Percentiles rank a stretch among this genome's conserved stretches.
Conservation (phyloP, 2,113 vertebrate genomes). For the Pterocles orientalis region DNA sequence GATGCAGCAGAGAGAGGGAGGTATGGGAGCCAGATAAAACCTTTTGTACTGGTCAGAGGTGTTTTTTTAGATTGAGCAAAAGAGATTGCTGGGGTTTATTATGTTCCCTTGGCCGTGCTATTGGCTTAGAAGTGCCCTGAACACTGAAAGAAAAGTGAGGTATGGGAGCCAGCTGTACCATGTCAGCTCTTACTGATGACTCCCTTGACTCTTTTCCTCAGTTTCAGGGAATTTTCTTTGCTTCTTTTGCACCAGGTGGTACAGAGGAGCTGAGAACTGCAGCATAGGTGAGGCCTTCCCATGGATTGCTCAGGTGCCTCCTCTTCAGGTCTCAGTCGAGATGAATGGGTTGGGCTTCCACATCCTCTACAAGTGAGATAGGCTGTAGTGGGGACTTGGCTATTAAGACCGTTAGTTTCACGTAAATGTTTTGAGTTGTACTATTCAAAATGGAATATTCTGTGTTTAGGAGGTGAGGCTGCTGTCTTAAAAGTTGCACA, state of each 20-base stretch:
- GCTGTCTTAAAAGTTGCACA: not conserved
- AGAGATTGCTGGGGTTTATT: slow-evolving; percentile 1
- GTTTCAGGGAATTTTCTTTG: not conserved
- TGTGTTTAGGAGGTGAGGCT: not conserved
- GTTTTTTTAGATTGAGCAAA: not conserved
- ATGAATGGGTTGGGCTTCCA: not conserved
- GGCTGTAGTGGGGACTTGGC: not conserved
- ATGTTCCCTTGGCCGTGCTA: not conserved
- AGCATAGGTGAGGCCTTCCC: not conserved
- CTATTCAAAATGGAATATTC: not conserved
- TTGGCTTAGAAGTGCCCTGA: not conserved
- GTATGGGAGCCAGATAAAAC: not conserved
- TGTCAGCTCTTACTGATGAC: not conserved
- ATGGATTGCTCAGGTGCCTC: not conserved
- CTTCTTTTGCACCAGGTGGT: not conserved
- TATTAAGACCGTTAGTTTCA: not conserved
- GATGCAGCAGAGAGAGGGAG: not conserved
- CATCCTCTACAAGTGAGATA: not conserved
- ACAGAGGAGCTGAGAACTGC: not conserved
- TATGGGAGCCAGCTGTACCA: not conserved
- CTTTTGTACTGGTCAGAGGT: not conserved
- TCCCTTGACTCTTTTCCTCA: not conserved
- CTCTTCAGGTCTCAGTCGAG: not conserved
- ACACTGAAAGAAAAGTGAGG: not conserved
- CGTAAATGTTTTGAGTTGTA: not conserved